Evolutionary conservation across 2,113 vertebrate genomes (phyloP).

Genomic region (Oryzias javanicus): DNA sequence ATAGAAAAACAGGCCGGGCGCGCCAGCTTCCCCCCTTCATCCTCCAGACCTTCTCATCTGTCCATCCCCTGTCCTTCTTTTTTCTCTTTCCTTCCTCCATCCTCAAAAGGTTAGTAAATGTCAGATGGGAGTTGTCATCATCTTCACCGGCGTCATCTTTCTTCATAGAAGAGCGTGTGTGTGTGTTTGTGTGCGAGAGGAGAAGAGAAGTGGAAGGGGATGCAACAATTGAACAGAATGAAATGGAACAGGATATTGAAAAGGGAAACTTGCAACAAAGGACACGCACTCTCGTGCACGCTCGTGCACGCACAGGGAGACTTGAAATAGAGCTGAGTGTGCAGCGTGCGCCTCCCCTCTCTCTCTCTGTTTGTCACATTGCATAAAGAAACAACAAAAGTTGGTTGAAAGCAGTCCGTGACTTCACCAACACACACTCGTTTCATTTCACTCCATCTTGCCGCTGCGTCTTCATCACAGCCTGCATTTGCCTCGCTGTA

Average conservation of each 20-base stretch:
- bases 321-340: slow-evolving; percentile 29
- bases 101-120: slow-evolving; percentile 85
- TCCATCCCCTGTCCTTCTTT: slow-evolving; percentile 57
- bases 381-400: slow-evolving; percentile 29
- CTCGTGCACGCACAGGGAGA: slow-evolving; percentile 13
- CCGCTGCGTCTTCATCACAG: slow-evolving; percentile 69
- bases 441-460: slow-evolving; percentile 18
- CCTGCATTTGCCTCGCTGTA: slow-evolving; percentile 80
- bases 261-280: slow-evolving; percentile 53
- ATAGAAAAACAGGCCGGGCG: slow-evolving; percentile 62
- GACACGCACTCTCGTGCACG: slow-evolving; percentile 4
- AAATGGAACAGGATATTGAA: slow-evolving; percentile 63
- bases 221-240: slow-evolving; percentile 50
- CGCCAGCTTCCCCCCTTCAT: slow-evolving; percentile 32
- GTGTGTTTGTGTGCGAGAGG: slow-evolving; percentile 29
- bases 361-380: slow-evolving; percentile 11
- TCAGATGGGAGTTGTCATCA: slow-evolving; percentile 82
- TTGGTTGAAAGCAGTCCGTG: slow-evolving; percentile 22
- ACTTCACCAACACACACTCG: slow-evolving; percentile 18
- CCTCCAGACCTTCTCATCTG: slow-evolving; percentile 49
- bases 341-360: slow-evolving; percentile 7
- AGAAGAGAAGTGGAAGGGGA: slow-evolving; percentile 43
- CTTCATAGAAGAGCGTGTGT: slow-evolving; percentile 58
- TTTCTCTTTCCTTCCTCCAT: slow-evolving; percentile 59
- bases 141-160: slow-evolving; percentile 78